phyloP scores from a whole-genome alignment of 2,888 invertebrate species.

The Altica lythri region DNA sequence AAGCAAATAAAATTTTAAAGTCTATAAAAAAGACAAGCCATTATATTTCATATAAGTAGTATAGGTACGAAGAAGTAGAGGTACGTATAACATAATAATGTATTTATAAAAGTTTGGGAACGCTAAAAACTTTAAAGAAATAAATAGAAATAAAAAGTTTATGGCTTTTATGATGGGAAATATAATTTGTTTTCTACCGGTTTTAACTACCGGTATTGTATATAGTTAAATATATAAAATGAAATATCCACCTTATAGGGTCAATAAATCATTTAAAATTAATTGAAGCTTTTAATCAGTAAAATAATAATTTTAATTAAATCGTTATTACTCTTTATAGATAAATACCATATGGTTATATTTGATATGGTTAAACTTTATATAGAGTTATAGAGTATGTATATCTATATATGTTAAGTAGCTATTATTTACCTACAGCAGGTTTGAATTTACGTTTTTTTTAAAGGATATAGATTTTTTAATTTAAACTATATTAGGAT shows the following conservation, averaged over 20 bases:
- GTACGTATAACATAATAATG: background rate
- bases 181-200: constrained; percentile 11
- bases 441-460: no score
- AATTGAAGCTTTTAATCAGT: constrained; percentile 20
- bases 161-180: constrained; percentile 11
- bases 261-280: constrained; percentile 30
- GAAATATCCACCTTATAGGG: constrained; percentile 12
- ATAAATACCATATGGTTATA: no score
- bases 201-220: constrained; percentile 8
- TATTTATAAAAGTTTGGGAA: constrained; percentile 7
- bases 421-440: no score
- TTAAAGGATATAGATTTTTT: no score
- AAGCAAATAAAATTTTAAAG: constrained; percentile 4
- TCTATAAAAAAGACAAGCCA: constrained; percentile 5
- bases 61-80: no score
- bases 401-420: no score
- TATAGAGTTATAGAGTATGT: no score
- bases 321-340: background rate
- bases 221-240: constrained; percentile 9
- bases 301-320: background rate
- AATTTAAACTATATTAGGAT: no score
- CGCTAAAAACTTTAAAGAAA: constrained; percentile 5
- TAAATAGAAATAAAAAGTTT: constrained; percentile 15
- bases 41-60: background rate
- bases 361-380: no score